Conservation (phyloP, 2,888 invertebrate species). For the Bombylius discolor region DNA sequence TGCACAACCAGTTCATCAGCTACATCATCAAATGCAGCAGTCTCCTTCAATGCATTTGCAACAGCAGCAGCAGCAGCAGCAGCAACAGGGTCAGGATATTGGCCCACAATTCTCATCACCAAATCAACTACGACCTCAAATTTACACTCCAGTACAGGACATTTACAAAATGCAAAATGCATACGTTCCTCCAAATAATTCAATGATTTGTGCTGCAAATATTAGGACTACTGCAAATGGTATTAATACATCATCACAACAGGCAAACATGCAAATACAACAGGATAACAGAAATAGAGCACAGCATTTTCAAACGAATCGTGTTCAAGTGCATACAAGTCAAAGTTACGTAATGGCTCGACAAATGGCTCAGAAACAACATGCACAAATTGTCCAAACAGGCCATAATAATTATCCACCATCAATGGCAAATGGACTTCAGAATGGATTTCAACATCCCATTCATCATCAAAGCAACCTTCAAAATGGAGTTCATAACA, state of each 20-base stretch:
- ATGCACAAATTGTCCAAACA: slow-evolving; percentile 12
- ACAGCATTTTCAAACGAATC: slow-evolving; percentile 6
- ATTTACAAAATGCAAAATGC: slow-evolving; percentile 27
- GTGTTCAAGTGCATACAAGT: slow-evolving; percentile 15
- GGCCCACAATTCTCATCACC: slow-evolving; percentile 13
- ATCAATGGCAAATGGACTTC: not conserved
- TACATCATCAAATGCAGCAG: slow-evolving; percentile 22
- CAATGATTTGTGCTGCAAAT: slow-evolving; percentile 22
- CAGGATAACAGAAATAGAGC: slow-evolving; percentile 15
- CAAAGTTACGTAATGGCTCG: slow-evolving; percentile 25
- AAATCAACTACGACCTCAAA: slow-evolving; percentile 21
- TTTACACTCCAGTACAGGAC: slow-evolving; percentile 28
- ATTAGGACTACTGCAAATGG: slow-evolving; percentile 24
- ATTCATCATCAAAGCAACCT: not conserved
- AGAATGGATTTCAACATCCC: not conserved
- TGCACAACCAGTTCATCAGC: slow-evolving; percentile 20
- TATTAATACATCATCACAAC: slow-evolving; percentile 22
- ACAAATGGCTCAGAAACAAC: slow-evolving; percentile 21
- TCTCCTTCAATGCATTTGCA: slow-evolving; percentile 23
- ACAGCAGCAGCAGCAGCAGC: slow-evolving; percentile 20
- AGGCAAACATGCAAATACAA: slow-evolving; percentile 15
- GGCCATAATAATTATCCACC: slow-evolving; percentile 2
- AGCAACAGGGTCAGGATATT: slow-evolving; percentile 27
- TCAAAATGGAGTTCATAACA: not conserved
- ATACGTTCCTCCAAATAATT: slow-evolving; percentile 22